Base-by-base conservation (phyloP, 2,797 vertebrate genomes). In the Tachyglossus aculeatus region DNA sequence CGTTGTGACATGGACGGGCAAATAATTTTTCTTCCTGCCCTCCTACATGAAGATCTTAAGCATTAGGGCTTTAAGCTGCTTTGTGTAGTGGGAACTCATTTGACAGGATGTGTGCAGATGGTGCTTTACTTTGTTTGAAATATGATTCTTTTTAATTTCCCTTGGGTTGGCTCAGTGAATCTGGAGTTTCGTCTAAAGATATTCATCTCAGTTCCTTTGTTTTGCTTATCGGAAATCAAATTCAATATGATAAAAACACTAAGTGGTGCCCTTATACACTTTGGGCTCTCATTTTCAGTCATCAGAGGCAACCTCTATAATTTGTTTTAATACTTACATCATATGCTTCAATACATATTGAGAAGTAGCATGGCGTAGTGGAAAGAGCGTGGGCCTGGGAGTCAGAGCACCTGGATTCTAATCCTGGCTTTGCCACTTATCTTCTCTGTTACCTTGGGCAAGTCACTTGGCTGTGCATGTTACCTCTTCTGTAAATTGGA, bases 31-130 rank as follows among this genome's bases (percentile, higher is more conserved):
- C n/a, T n/a, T n/a, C n/a, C n/a, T n/a, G n/a, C n/a, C n/a, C n/a
- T n/a, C n/a, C n/a, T n/a, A n/a, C 80, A 57, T 75, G 59, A 57
- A 81, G 47, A 63, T 74, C 37, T 81, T 62, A 2, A 52, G 58
- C 77, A 76, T 80, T 87, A 89, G 74, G 67, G 59, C 76, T 78
- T 68, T 83, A 88, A 88, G 71, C 80, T 52, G 80, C 67, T 88
- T 88, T 85, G 31, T 59, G 55, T 32, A 47, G 51, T 68, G 81
- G 72, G 77, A 86, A 84, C 66, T 83, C 39, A 68, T 83, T 80
- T 85, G 78, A 77, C 41, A 63, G 54, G 61, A 43, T 50, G 60
- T 60, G 66, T 68, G 71, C 88, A 88, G 86, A 87, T 87, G 86
- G 86, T 61, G 55, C 57, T 70, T 82, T 80, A 62, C 67, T 83